Percentiles rank a stretch among this genome's conserved stretches.
phyloP scores from a whole-genome alignment of 2,888 invertebrate genomes.

The Unio delphinus region DNA sequence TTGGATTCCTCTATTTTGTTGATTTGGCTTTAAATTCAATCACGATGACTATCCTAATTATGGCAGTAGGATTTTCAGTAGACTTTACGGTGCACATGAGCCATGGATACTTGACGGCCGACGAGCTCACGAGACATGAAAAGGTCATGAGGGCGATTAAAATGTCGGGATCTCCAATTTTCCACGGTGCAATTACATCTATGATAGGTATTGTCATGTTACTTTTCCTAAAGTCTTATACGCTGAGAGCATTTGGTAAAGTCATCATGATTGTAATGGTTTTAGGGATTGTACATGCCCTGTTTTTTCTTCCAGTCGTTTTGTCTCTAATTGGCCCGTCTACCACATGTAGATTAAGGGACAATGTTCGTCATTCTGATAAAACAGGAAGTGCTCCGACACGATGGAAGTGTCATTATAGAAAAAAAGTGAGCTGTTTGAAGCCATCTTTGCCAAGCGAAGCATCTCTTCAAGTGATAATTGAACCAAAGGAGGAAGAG shows the following conservation, averaged over 20 bases:
- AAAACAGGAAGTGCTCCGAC: too few relatives aligned
- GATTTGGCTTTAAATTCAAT: slow-evolving; percentile 54
- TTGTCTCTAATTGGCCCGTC: slow-evolving; percentile 30
- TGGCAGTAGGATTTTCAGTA: slow-evolving; percentile 61
- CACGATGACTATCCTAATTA: slow-evolving; percentile 61
- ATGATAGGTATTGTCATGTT: slow-evolving; percentile 44
- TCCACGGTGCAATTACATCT: slow-evolving; percentile 48
- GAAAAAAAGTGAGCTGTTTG: too few relatives aligned
- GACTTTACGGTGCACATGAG: slow-evolving; percentile 57
- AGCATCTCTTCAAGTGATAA: too few relatives aligned
- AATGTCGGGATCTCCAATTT: slow-evolving; percentile 37
- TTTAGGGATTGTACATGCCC: slow-evolving; percentile 40
- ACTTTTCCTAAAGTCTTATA: slow-evolving; percentile 32
- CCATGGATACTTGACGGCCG: slow-evolving; percentile 44
- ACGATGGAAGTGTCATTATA: too few relatives aligned
- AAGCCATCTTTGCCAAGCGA: too few relatives aligned
- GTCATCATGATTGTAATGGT: slow-evolving; percentile 45
- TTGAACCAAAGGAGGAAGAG: too few relatives aligned
- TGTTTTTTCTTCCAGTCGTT: slow-evolving; percentile 40
- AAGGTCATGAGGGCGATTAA: slow-evolving; percentile 29
- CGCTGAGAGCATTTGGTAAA: slow-evolving; percentile 45
- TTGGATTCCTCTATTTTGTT: slow-evolving; percentile 46
- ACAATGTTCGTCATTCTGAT: too few relatives aligned
- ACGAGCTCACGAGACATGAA: slow-evolving; percentile 18
- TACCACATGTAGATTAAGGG: too few relatives aligned